A percentile compares a stretch with the other conserved stretches of the same genome.
These are phyloP conservation scores for Megalurothrips usitatus DNA, from an alignment of 2,888 invertebrate genomes.

Conservation along the genomic window DNA sequence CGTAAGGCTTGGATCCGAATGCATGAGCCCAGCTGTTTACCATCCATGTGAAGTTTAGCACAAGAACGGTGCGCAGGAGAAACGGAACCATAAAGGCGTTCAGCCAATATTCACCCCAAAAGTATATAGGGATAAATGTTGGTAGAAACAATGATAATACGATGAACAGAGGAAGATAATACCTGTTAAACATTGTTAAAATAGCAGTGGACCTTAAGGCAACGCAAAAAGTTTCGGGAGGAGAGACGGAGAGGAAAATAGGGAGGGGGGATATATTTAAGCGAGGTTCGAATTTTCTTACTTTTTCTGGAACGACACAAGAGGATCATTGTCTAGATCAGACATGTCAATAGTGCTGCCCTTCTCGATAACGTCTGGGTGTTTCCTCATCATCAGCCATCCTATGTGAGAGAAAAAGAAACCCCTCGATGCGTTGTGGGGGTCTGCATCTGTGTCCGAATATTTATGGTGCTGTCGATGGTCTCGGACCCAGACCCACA, in stretches of 20 bases:
- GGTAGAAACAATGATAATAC: neutral
- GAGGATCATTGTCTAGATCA: slow-evolving; percentile 67
- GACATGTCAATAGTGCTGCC: slow-evolving; percentile 66
- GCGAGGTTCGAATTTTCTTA: slow-evolving; percentile 49
- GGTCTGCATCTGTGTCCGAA: slow-evolving; percentile 69
- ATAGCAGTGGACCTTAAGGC: too few relatives aligned
- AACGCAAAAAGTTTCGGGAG: too few relatives aligned
- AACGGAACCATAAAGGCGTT: neutral
- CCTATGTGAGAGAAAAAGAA: slow-evolving; percentile 87
- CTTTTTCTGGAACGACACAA: slow-evolving; percentile 73
- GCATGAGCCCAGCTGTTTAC: slow-evolving; percentile 9
- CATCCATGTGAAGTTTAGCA: slow-evolving; percentile 1
- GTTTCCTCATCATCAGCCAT: slow-evolving; percentile 75
- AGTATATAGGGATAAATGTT: neutral
- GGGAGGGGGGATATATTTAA: too few relatives aligned
- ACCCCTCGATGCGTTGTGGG: slow-evolving; percentile 72
- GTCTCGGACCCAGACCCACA: slow-evolving; percentile 72
- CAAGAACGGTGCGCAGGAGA: neutral
- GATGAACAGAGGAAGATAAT: neutral
- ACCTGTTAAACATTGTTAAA: neutral
- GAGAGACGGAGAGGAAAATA: too few relatives aligned
- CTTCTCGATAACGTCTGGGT: slow-evolving; percentile 66
- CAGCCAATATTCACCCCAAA: neutral
- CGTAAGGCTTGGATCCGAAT: neutral
- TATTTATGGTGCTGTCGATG: slow-evolving; percentile 79